A percentile compares a stretch with the other conserved stretches of the same genome.
Evolutionary conservation across 2,797 vertebrate genomes (phyloP).

Genomic region (Helostoma temminkii): DNA sequence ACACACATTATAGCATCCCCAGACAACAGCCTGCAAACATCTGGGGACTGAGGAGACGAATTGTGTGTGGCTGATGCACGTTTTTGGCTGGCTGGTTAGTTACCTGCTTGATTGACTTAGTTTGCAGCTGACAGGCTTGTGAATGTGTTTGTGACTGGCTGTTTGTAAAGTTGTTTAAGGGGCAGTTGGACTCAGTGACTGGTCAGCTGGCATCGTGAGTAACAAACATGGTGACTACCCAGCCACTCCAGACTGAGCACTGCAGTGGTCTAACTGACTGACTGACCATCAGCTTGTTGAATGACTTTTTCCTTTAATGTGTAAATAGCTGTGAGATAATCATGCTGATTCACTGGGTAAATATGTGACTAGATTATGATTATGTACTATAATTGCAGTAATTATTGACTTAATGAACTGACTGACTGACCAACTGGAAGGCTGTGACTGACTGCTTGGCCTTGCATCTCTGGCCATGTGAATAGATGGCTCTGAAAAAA

Average conservation of each 20-base stretch:
- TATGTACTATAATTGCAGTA: conserved; percentile 61
- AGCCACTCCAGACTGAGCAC: neutral
- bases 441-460: conserved; percentile 53
- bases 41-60: too few relatives aligned
- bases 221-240: neutral
- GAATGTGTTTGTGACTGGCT: neutral
- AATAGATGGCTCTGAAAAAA: conserved; percentile 47
- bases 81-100: neutral
- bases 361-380: conserved; percentile 52
- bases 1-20: too few relatives aligned
- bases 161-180: neutral
- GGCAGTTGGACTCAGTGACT: neutral
- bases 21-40: too few relatives aligned
- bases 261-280: neutral
- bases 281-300: conserved; percentile 4
- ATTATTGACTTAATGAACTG: conserved; percentile 60
- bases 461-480: conserved; percentile 27
- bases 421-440: conserved; percentile 48
- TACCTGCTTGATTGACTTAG: neutral
- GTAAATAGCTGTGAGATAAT: conserved; percentile 45
- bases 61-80: neutral
- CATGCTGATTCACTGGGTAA: conserved; percentile 51
- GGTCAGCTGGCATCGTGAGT: neutral
- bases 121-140: neutral
- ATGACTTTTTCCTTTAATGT: conserved; percentile 25